Percentiles rank a stretch among this genome's conserved stretches.
Evolutionary conservation across 1,140 invertebrate species (phyloP).

Genomic region (Drosophila tani): DNA sequence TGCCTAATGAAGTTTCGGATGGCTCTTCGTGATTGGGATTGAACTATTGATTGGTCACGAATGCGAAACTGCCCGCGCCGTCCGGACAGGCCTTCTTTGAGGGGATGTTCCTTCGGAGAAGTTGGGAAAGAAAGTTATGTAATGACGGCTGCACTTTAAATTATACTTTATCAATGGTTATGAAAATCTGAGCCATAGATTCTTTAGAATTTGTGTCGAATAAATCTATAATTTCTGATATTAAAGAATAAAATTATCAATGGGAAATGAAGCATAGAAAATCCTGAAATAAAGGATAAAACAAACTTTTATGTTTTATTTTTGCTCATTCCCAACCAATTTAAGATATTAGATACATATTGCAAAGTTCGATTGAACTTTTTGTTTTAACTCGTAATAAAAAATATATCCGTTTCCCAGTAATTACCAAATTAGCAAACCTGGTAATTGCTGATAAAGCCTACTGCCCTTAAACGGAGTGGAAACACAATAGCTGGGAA

Average conservation of each 20-base stretch:
- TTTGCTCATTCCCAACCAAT: background rate
- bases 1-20: constrained; percentile 66
- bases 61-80: constrained; percentile 21
- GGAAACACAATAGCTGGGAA: background rate
- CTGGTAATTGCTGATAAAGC: background rate
- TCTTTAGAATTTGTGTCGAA: background rate
- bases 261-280: background rate
- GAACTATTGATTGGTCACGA: constrained; percentile 60
- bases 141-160: constrained; percentile 33
- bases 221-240: background rate
- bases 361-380: no score
- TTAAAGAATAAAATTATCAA: background rate
- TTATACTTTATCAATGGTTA: constrained; percentile 15
- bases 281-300: background rate
- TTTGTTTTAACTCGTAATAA: no score
- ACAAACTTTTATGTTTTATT: background rate
- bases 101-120: constrained; percentile 38
- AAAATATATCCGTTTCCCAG: background rate
- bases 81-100: background rate
- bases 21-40: constrained; percentile 55
- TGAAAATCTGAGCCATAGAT: background rate
- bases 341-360: no score
- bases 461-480: background rate
- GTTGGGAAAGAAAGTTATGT: constrained; percentile 5
- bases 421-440: no score